Conservation (phyloP, 2,797 vertebrate species). For the Rhyacichthys aspro region DNA sequence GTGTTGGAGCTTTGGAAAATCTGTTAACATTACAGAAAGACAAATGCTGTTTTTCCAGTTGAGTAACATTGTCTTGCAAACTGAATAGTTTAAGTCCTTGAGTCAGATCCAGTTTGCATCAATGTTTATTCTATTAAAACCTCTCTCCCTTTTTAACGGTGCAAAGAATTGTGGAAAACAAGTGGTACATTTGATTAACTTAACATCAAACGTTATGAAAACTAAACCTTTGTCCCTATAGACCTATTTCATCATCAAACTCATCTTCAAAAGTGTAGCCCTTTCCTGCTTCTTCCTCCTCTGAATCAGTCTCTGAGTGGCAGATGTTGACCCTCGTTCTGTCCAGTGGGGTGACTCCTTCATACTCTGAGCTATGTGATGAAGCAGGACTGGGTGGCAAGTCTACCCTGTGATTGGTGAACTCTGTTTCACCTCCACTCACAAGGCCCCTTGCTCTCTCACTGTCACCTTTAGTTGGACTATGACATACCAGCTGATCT, state of each 20-base stretch:
- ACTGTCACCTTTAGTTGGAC: constrained; percentile 44
- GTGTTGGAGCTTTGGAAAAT: constrained; percentile 32
- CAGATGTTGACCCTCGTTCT: constrained; percentile 77
- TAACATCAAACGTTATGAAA: constrained; percentile 47
- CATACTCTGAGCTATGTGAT: constrained; percentile 81
- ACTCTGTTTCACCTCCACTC: constrained; percentile 44
- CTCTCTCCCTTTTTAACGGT: constrained; percentile 55
- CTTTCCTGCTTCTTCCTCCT: constrained; percentile 66
- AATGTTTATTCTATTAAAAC: constrained; percentile 30
- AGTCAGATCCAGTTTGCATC: constrained; percentile 58
- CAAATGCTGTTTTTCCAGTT: constrained; percentile 59
- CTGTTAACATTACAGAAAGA: constrained; percentile 49
- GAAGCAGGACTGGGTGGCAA: constrained; percentile 79
- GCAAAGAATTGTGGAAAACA: constrained; percentile 42
- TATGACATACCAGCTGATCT: constrained; percentile 46
- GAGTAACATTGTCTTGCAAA: constrained; percentile 53
- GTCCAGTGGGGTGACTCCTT: constrained; percentile 77
- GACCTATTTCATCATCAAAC: constrained; percentile 86
- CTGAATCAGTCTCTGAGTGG: constrained; percentile 82
- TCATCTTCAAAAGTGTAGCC: constrained; percentile 85
- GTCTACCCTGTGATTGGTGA: constrained; percentile 64
- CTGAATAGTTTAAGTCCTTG: constrained; percentile 14
- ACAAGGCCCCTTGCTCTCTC: constrained; percentile 33
- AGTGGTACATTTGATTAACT: constrained; percentile 48
- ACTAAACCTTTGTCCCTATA: constrained; percentile 70